phyloP scores from a whole-genome alignment of 2,113 vertebrate species.

The Phrynocephalus versicolor region DNA sequence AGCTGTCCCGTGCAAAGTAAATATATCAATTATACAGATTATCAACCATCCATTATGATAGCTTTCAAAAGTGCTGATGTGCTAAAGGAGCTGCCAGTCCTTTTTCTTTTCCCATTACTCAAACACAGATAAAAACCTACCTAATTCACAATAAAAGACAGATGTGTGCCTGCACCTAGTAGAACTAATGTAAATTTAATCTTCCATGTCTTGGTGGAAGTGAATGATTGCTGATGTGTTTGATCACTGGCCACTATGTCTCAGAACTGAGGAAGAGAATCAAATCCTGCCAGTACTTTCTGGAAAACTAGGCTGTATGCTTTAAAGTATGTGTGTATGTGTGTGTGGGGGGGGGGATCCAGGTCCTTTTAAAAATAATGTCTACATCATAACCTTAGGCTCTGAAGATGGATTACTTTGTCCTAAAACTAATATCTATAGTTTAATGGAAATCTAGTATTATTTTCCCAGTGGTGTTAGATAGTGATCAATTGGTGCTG shows the following conservation, averaged over 20 bases:
- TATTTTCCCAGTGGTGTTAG: background rate
- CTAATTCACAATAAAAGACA: constrained; percentile 15
- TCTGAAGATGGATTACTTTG: constrained; percentile 6
- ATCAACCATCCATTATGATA: background rate
- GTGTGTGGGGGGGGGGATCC: too few species aligned
- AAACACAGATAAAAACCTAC: constrained; percentile 15
- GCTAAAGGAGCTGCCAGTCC: background rate
- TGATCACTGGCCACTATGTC: constrained; percentile 48
- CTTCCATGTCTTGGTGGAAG: constrained; percentile 50
- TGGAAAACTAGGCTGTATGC: constrained; percentile 24
- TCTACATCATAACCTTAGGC: constrained; percentile 26
- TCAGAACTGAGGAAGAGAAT: constrained; percentile 39
- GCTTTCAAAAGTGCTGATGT: background rate
- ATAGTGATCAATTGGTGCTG: constrained; percentile 26
- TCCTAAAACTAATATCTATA: constrained; percentile 32
- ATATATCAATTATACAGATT: background rate
- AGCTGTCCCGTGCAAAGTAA: background rate
- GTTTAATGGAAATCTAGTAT: background rate
- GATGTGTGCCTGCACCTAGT: constrained; percentile 10
- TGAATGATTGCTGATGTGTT: constrained; percentile 43
- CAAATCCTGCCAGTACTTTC: background rate
- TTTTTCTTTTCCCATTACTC: constrained; percentile 7
- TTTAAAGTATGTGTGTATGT: too few species aligned
- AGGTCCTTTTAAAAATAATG: constrained; percentile 1
- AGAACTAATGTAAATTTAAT: constrained; percentile 63